Conservation (phyloP, 2,888 invertebrate species). For the Tyria jacobaeae region DNA sequence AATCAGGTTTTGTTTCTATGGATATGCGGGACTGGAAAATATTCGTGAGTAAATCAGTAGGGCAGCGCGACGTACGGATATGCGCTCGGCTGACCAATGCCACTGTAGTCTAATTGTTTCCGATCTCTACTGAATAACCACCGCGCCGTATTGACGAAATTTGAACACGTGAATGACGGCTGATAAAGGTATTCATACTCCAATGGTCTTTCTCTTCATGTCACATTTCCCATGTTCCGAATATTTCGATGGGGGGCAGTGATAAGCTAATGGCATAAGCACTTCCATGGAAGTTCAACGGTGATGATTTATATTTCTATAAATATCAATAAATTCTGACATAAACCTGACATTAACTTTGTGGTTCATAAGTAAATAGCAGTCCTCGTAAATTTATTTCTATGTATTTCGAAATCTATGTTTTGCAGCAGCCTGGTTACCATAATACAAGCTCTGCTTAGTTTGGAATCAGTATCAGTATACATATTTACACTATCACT, state of each 20-base stretch:
- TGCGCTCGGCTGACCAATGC: constrained; percentile 83
- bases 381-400: too few relatives aligned
- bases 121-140: constrained; percentile 82
- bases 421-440: too few relatives aligned
- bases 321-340: neutral
- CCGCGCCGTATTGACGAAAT: constrained; percentile 78
- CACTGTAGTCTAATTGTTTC: constrained; percentile 85
- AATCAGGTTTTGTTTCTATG: constrained; percentile 46
- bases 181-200: constrained; percentile 66
- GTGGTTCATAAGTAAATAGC: neutral
- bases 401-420: too few relatives aligned
- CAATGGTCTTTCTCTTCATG: constrained; percentile 53
- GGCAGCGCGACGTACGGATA: constrained; percentile 76
- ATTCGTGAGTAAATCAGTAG: constrained; percentile 75
- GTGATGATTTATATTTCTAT: neutral
- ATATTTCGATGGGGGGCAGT: constrained; percentile 29
- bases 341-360: too few relatives aligned
- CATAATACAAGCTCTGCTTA: too few relatives aligned
- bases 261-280: constrained; percentile 2
- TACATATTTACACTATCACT: too few relatives aligned
- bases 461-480: too few relatives aligned
- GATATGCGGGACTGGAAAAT: constrained; percentile 57
- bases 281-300: neutral
- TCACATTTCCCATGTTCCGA: constrained; percentile 30
- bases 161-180: constrained; percentile 76